Percentiles rank a stretch among this genome's conserved stretches.
Conservation (phyloP, 2,797 vertebrate species). For the Chloroceryle amazona region DNA sequence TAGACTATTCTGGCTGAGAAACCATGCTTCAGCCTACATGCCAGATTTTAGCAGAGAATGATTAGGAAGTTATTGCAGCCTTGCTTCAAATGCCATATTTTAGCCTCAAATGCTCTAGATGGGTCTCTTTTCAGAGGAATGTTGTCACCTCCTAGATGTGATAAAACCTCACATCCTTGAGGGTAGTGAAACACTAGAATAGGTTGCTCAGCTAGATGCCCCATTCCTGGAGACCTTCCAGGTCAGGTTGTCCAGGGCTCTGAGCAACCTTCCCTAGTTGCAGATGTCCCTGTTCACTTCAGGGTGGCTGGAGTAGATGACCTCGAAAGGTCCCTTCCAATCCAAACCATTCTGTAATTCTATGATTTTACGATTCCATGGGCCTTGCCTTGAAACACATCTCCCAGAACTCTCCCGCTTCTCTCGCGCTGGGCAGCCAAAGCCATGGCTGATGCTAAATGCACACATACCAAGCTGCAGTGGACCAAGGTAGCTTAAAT, state of each 20-base stretch:
- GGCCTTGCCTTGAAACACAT: not conserved
- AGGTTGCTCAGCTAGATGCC: not conserved
- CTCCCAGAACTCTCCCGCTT: not conserved
- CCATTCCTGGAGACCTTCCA: not conserved
- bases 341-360: not conserved
- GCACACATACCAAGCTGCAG: not conserved
- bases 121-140: not conserved
- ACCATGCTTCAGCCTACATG: not conserved
- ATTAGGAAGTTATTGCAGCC: not conserved
- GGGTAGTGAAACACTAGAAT: not conserved
- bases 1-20: conserved; percentile 47
- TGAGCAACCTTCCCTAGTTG: not conserved
- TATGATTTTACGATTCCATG: no score
- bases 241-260: not conserved
- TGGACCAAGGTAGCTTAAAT: not conserved
- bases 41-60: conserved; percentile 16
- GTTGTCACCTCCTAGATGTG: not conserved
- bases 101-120: not conserved
- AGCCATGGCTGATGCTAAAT: not conserved
- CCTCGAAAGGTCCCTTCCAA: not conserved
- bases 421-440: not conserved
- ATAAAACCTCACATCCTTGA: not conserved
- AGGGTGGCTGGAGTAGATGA: not conserved
- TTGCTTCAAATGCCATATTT: not conserved
- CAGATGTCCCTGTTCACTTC: not conserved